These are phyloP conservation scores for Dallia pectoralis DNA, from an alignment of 2,797 vertebrate genomes.

Conservation along the genomic window DNA sequence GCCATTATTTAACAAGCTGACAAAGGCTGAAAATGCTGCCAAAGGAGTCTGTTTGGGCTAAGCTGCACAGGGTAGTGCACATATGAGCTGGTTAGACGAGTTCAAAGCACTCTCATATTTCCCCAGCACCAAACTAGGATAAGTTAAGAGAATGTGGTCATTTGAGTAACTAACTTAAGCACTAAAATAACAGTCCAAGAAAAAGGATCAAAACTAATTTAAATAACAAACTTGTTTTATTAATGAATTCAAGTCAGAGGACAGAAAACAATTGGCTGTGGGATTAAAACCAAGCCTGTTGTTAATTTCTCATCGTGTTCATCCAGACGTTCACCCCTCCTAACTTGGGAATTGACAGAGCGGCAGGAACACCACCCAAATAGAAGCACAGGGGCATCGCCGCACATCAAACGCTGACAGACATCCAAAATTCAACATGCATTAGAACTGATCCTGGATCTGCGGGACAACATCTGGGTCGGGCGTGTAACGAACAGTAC, in stretches of 20 bases:
- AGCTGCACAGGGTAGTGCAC: too few species aligned
- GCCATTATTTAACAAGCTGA: too few species aligned
- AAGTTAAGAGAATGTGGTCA: too few species aligned
- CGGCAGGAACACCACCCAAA: not conserved
- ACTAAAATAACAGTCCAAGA: not conserved
- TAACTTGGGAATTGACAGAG: not conserved
- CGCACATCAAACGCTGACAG: not conserved
- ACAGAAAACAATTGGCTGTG: not conserved
- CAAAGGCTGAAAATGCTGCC: too few species aligned
- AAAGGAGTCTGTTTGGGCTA: too few species aligned
- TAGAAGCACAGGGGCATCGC: not conserved
- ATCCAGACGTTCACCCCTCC: not conserved
- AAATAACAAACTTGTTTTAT: conserved; percentile 1
- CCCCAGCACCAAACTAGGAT: too few species aligned
- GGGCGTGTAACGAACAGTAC: not conserved
- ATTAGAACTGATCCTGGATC: not conserved
- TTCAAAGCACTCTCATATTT: too few species aligned
- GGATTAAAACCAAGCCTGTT: not conserved
- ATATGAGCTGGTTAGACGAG: too few species aligned
- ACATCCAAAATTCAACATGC: not conserved
- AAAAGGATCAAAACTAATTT: not conserved
- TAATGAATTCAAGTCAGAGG: not conserved
- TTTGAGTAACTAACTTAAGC: too few species aligned
- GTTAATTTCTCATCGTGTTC: conserved; percentile 6
- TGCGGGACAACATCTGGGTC: not conserved